Conservation (phyloP, 2,888 invertebrate species). For the Euplexia lucipara region DNA sequence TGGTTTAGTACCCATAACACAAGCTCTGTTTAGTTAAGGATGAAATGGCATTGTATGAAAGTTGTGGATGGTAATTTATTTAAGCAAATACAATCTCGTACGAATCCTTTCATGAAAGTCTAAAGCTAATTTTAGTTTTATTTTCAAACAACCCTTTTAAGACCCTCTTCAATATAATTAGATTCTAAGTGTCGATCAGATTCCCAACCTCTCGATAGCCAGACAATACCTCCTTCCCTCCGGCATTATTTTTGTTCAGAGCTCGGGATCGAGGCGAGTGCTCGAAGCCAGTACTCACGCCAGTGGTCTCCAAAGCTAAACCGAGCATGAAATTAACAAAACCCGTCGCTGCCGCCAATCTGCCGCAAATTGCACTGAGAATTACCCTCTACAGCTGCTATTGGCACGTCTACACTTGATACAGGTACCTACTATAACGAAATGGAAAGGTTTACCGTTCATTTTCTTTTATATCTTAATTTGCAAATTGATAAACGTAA, state of each 20-base stretch:
- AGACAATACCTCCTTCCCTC: slow-evolving; percentile 7
- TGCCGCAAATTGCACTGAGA: slow-evolving; percentile 49
- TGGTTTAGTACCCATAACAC: no score
- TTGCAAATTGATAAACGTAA: no score
- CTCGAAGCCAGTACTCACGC: no score
- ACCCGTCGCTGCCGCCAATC: slow-evolving; percentile 26
- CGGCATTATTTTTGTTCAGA: slow-evolving; percentile 20
- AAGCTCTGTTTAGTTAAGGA: no score
- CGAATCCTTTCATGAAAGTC: neutral
- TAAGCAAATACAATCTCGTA: no score
- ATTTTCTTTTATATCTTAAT: neutral
- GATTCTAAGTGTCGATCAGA: neutral
- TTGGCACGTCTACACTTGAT: slow-evolving; percentile 2
- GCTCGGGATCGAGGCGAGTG: slow-evolving; percentile 13
- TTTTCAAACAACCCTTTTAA: no score
- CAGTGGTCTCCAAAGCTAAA: slow-evolving; percentile 27
- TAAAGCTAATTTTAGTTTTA: no score
- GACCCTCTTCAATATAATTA: neutral
- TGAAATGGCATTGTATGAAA: no score
- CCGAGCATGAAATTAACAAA: slow-evolving; percentile 54
- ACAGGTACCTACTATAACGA: neutral
- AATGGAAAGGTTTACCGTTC: slow-evolving; percentile 10
- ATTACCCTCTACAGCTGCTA: slow-evolving; percentile 25
- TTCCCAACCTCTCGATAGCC: neutral
- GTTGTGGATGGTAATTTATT: no score